phyloP scores from a whole-genome alignment of 2,113 vertebrate species.

The Coryphaenoides rupestris region DNA sequence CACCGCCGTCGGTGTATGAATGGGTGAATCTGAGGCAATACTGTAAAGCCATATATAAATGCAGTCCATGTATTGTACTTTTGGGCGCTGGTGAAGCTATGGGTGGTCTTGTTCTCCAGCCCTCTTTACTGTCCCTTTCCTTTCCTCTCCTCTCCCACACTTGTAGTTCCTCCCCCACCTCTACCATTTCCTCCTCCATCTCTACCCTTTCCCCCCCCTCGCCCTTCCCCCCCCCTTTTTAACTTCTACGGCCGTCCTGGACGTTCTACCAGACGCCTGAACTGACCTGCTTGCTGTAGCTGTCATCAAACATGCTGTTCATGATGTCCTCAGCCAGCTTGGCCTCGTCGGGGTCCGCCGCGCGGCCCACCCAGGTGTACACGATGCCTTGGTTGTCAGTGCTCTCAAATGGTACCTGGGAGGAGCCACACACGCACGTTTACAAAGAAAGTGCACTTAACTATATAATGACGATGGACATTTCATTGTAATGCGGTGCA shows the following conservation, averaged over 20 bases:
- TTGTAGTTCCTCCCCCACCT: constrained; percentile 24
- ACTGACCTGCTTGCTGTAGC: constrained; percentile 94
- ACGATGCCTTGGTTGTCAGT: constrained; percentile 96
- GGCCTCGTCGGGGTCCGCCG: constrained; percentile 90
- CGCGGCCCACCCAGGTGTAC: constrained; percentile 95
- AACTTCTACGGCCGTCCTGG: no score
- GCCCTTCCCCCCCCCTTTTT: no score
- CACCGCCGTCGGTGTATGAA: no score
- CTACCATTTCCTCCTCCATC: constrained; percentile 45
- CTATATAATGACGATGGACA: no score
- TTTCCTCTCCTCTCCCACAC: constrained; percentile 44
- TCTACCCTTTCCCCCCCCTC: no score
- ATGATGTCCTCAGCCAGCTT: constrained; percentile 95
- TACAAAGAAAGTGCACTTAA: neutral
- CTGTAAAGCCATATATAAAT: no score
- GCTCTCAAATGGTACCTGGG: constrained; percentile 95
- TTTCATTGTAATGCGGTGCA: neutral
- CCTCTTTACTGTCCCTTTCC: no score
- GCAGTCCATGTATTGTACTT: no score
- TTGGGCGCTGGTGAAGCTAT: no score
- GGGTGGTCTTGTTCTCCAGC: no score
- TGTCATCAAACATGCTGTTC: constrained; percentile 93
- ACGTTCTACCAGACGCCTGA: no score
- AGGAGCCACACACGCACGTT: neutral
- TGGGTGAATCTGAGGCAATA: no score